Conservation (phyloP, 1,140 invertebrate species). For the Leptinotarsa lineolata region DNA sequence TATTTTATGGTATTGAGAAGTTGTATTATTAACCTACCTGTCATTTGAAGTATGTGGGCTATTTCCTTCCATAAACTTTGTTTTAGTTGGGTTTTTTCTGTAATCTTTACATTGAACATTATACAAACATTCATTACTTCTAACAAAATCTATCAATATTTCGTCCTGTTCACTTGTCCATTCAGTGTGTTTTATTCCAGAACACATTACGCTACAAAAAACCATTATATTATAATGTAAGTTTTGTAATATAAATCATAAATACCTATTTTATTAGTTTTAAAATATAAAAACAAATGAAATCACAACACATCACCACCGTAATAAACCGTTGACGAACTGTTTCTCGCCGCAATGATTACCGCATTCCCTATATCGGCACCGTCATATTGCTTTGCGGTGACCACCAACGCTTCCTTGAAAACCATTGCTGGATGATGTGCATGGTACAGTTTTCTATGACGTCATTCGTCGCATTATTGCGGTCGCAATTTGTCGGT, state of each 20-base stretch:
- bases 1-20: not conserved
- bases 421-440: slow-evolving; percentile 8
- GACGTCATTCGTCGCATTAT: not conserved
- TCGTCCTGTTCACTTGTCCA: slow-evolving; percentile 27
- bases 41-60: not conserved
- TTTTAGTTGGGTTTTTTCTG: slow-evolving; percentile 14
- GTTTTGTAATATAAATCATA: not conserved
- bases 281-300: not conserved
- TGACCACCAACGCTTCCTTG: slow-evolving; percentile 7
- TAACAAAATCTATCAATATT: slow-evolving; percentile 32
- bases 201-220: no score
- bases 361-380: slow-evolving; percentile 3
- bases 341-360: slow-evolving; percentile 3
- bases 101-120: slow-evolving; percentile 18
- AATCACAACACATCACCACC: not conserved
- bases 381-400: slow-evolving; percentile 14
- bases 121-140: slow-evolving; percentile 25
- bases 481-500: slow-evolving; percentile 20
- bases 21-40: not conserved
- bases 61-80: slow-evolving; percentile 21
- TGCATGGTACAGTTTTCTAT: slow-evolving; percentile 6
- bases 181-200: slow-evolving; percentile 6
- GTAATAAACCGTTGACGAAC: slow-evolving; percentile 12
- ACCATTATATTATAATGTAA: not conserved
- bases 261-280: slow-evolving; percentile 19